These are phyloP conservation scores for Tricholaema leucomelas DNA, from an alignment of 2,113 vertebrate species.

Conservation along the genomic window DNA sequence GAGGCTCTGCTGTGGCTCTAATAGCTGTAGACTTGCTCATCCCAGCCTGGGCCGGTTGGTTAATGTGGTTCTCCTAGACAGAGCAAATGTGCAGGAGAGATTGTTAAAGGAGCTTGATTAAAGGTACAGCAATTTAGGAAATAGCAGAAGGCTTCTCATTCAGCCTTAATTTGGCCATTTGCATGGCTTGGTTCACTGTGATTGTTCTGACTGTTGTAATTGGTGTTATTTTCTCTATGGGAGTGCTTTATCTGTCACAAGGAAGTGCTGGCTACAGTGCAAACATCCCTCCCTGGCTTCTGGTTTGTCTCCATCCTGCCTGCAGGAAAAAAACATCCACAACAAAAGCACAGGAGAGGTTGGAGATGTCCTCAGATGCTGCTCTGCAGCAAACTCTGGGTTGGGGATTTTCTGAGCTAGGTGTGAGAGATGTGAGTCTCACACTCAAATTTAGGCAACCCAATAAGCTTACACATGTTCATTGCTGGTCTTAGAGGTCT, in stretches of 20 bases:
- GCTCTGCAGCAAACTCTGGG: neutral
- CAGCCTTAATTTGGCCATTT: constrained; percentile 60
- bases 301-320: neutral
- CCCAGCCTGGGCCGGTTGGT: neutral
- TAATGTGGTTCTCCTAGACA: constrained; percentile 3
- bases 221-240: constrained; percentile 47
- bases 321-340: neutral
- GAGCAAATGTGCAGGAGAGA: neutral
- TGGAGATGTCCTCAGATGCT: neutral
- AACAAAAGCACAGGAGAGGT: neutral
- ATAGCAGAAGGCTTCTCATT: constrained; percentile 45
- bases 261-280: neutral
- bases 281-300: neutral
- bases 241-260: neutral
- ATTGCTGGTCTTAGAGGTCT: too few species aligned
- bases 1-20: neutral
- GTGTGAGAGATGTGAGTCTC: neutral
- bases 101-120: constrained; percentile 52
- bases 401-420: neutral
- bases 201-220: constrained; percentile 34
- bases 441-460: too few species aligned
- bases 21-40: neutral
- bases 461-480: too few species aligned
- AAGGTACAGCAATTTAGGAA: constrained; percentile 44
- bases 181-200: constrained; percentile 35